Conservation (phyloP, 2,888 invertebrate genomes). For the Clanis bilineata region DNA sequence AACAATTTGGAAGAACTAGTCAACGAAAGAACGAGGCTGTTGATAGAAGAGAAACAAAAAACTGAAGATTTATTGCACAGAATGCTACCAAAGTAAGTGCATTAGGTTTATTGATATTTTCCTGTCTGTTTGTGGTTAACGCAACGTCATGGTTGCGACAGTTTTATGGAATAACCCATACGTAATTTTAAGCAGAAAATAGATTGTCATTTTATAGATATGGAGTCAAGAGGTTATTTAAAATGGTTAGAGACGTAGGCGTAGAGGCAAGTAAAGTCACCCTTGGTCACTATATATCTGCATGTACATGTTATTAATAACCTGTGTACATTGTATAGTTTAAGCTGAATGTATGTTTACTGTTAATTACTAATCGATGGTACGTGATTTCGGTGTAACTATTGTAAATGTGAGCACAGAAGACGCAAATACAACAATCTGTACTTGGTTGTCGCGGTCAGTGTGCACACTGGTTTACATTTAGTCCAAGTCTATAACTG, state of each 20-base stretch:
- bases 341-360: slow-evolving; percentile 38
- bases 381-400: slow-evolving; percentile 50
- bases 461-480: slow-evolving; percentile 77
- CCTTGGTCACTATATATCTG: slow-evolving; percentile 43
- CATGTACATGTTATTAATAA: slow-evolving; percentile 56
- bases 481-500: slow-evolving; percentile 61
- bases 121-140: background rate
- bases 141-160: background rate
- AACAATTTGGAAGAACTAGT: slow-evolving; percentile 97
- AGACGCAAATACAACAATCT: slow-evolving; percentile 82
- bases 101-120: slow-evolving; percentile 12
- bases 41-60: slow-evolving; percentile 96
- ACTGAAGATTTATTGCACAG: slow-evolving; percentile 95
- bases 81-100: slow-evolving; percentile 93
- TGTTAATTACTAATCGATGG: slow-evolving; percentile 51
- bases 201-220: background rate
- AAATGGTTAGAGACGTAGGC: slow-evolving; percentile 14
- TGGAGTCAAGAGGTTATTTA: slow-evolving; percentile 9
- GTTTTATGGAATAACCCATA: background rate
- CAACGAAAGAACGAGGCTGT: slow-evolving; percentile 92
- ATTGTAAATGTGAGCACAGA: slow-evolving; percentile 59
- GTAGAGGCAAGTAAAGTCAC: slow-evolving; percentile 33
- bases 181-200: background rate
- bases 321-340: slow-evolving; percentile 47
- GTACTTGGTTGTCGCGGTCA: slow-evolving; percentile 58